phyloP scores from a whole-genome alignment of 2,797 vertebrate species.

The Esox lucius region DNA sequence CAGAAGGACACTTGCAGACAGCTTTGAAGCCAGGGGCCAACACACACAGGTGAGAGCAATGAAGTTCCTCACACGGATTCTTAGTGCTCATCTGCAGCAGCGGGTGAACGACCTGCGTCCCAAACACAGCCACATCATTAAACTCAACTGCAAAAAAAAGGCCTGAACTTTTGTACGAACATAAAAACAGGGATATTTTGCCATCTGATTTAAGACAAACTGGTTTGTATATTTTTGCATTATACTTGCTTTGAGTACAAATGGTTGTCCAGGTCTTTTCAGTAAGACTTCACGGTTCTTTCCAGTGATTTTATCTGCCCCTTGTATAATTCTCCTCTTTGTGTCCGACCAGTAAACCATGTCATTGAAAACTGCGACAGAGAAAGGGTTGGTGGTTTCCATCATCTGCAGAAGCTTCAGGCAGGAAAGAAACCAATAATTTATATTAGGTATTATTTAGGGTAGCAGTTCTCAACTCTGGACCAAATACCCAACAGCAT shows the following conservation, averaged over 20 bases:
- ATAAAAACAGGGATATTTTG: neutral
- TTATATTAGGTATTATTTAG: neutral
- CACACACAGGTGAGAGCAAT: constrained; percentile 89
- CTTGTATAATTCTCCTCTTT: constrained; percentile 77
- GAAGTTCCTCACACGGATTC: constrained; percentile 70
- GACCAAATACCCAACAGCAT: neutral
- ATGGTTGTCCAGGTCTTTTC: constrained; percentile 80
- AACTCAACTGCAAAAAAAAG: neutral
- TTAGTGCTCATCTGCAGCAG: constrained; percentile 66
- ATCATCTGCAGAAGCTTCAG: constrained; percentile 81
- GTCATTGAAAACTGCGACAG: constrained; percentile 81
- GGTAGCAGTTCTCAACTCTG: neutral
- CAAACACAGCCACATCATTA: neutral
- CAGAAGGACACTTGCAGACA: constrained; percentile 80
- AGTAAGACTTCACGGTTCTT: constrained; percentile 79
- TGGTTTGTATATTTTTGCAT: neutral
- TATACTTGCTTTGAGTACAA: constrained; percentile 81
- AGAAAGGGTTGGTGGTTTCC: constrained; percentile 84
- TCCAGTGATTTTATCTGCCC: constrained; percentile 78
- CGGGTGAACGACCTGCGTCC: constrained; percentile 82
- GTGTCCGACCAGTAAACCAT: constrained; percentile 88
- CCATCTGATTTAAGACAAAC: neutral
- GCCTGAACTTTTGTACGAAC: neutral
- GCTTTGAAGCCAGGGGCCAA: constrained; percentile 71
- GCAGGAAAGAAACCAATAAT: neutral